Percentiles rank a stretch among this genome's conserved stretches.
These are phyloP conservation scores for Helobdella robusta DNA, from an alignment of 2,888 invertebrate genomes.

Conservation along the genomic window DNA sequence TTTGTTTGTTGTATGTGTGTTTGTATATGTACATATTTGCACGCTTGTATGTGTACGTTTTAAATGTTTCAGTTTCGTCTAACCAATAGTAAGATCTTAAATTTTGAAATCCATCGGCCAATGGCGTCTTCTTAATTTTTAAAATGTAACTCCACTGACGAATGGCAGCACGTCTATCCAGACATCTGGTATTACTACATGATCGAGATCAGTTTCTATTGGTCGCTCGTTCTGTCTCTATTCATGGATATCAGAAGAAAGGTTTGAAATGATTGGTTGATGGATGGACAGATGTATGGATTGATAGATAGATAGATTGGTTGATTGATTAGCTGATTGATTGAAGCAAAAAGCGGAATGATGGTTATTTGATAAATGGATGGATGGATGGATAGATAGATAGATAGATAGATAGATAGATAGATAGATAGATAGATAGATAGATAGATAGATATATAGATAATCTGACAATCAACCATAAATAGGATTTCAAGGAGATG, in stretches of 20 bases:
- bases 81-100: no score
- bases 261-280: slow-evolving; percentile 37
- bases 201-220: slow-evolving; percentile 85
- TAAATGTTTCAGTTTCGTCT: no score
- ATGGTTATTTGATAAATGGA: neutral
- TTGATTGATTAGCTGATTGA: slow-evolving; percentile 56
- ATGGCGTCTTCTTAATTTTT: slow-evolving; percentile 38
- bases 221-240: slow-evolving; percentile 79
- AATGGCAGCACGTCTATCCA: slow-evolving; percentile 66
- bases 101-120: neutral
- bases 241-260: slow-evolving; percentile 79
- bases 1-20: no score
- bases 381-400: neutral
- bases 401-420: no score
- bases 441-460: neutral
- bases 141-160: neutral
- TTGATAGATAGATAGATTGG: neutral
- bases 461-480: neutral
- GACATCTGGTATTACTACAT: slow-evolving; percentile 97
- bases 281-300: neutral
- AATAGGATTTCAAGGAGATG: slow-evolving; percentile 82
- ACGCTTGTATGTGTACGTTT: no score
- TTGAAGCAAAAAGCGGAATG: slow-evolving; percentile 60
- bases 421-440: no score
- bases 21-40: no score